A percentile compares a stretch with the other conserved stretches of the same genome.
Evolutionary conservation across 2,888 invertebrate species (phyloP).

Genomic region (Dynastes tityus): DNA sequence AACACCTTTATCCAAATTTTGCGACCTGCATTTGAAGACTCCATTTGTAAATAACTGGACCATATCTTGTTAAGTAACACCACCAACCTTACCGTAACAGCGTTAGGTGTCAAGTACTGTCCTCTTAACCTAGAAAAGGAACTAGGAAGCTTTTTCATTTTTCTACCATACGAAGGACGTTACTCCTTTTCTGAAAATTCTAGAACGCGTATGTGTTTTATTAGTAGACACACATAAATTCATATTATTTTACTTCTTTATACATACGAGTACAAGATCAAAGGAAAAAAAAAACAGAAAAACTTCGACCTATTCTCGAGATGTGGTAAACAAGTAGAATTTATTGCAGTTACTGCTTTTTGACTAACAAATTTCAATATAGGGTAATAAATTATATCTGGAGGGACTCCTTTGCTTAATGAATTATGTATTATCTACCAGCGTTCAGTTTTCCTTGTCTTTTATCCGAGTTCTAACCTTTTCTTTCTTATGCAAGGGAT

Average conservation of each 20-base stretch:
- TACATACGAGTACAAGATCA: background rate
- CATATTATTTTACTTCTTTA: background rate
- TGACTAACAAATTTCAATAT: slow-evolving; percentile 41
- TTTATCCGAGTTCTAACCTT: background rate
- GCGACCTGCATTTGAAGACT: no score
- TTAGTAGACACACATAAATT: background rate
- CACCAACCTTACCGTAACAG: background rate
- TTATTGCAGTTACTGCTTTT: slow-evolving; percentile 22
- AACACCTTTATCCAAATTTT: no score
- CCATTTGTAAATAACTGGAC: background rate
- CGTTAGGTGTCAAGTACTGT: background rate
- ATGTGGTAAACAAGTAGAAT: slow-evolving; percentile 35
- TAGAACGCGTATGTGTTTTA: background rate
- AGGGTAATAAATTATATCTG: slow-evolving; percentile 41
- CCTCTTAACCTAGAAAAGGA: slow-evolving; percentile 15
- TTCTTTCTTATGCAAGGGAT: background rate
- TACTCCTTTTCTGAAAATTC: background rate
- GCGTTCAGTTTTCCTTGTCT: slow-evolving; percentile 2
- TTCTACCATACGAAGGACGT: background rate
- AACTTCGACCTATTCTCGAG: background rate
- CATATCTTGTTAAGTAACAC: background rate
- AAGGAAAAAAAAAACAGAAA: background rate
- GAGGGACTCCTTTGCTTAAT: slow-evolving; percentile 13
- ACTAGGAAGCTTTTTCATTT: background rate
- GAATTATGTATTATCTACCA: slow-evolving; percentile 32